Evolutionary conservation across 2,113 vertebrate genomes (phyloP).

Genomic region (Uropsilus gracilis): DNA sequence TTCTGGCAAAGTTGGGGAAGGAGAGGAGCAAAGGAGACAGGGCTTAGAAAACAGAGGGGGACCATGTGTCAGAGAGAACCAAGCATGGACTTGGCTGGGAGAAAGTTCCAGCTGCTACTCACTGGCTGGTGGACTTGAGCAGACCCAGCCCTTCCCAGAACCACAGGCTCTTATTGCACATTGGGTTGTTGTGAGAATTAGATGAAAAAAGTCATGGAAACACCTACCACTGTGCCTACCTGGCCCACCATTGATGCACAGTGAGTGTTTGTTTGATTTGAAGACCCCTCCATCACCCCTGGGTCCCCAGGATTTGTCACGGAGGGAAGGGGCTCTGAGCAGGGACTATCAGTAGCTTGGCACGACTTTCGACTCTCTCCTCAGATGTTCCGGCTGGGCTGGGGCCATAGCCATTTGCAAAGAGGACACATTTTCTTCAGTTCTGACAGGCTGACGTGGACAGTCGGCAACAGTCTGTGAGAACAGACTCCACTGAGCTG

Average conservation of each 20-base stretch:
- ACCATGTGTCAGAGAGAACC: not conserved
- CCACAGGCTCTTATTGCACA: no score
- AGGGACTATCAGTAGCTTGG: not conserved
- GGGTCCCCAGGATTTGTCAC: not conserved
- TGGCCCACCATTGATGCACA: not conserved
- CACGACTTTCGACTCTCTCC: not conserved
- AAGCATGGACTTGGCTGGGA: not conserved
- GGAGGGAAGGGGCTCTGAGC: not conserved
- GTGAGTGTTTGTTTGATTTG: not conserved
- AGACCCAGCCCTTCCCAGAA: not conserved
- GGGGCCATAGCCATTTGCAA: not conserved
- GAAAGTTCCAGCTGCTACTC: not conserved
- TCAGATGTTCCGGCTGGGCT: no score
- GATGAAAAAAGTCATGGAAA: not conserved
- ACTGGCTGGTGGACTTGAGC: not conserved
- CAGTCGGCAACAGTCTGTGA: no score
- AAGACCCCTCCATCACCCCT: not conserved
- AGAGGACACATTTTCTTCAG: not conserved
- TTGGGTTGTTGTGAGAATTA: no score
- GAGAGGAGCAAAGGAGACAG: not conserved
- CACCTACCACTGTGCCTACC: not conserved
- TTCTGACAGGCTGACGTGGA: not conserved
- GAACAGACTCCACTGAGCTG: no score
- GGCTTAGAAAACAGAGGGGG: not conserved
- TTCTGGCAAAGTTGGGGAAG: not conserved